Evolutionary conservation across 2,113 vertebrate species (phyloP), one percentile per base, ranked within the genome.

Genomic region (Caranx melampygus): DNA sequence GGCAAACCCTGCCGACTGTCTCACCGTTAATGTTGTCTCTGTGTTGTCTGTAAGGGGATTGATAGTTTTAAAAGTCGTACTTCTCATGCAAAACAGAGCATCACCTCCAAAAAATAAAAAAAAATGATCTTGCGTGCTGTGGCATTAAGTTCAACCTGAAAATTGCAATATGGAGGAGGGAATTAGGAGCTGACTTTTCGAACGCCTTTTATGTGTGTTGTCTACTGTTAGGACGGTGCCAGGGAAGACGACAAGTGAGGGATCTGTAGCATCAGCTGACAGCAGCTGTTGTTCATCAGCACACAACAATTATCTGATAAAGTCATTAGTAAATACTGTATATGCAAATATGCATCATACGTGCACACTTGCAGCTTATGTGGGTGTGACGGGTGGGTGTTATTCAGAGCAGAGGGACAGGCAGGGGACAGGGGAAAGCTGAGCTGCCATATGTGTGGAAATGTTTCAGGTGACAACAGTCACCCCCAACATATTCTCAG

Each of bases 51-150:
- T 58, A 9, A 76, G 5, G n/a, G n/a, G 15, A 69, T 71, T 84
- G 74, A 64, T 34, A 20, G 21, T 40, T 67, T 71, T n/a, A 77
- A 65, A 82, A 83, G 64, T 60, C 71, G 74, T 26, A 79, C 14
- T 78, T 52, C 47, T 72, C 20, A 45, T 35, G n/a, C 52, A 42
- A 74, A 87, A 71, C 37, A 64, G 33, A 84, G 51, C 20, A 10
- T 40, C 33, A 26, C n/a, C 49, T 64, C 44, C 52, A 20, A 51
- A 18, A 49, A 18, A 64, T 26, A 26, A 26, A 26, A 26, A 26
- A 26, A 26, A 26, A 26, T 26, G 26, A 26, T 73, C 52, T 45
- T 51, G 5, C 52, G 60, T 33, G 59, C 47, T 15, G 18, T 52
- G 71, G 40, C 55, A 59, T 73, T 79, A 78, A 59, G 58, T 88